Conservation (phyloP, 2,797 vertebrate species). For the Aphelocoma californica region DNA sequence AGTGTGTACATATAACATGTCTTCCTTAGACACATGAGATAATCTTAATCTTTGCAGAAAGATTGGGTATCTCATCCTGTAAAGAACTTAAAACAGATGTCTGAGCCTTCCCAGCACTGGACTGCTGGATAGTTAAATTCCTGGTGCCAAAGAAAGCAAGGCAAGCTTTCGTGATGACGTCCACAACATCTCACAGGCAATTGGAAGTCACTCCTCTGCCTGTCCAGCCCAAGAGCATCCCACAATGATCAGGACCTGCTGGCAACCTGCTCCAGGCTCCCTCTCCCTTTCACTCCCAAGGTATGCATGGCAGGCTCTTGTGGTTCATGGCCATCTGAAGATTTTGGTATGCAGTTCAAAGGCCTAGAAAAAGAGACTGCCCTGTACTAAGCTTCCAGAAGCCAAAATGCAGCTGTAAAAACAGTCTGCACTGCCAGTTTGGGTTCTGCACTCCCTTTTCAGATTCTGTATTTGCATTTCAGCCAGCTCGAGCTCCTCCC, state of each 20-base stretch:
- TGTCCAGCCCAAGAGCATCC: background rate
- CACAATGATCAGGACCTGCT: background rate
- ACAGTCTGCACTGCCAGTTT: background rate
- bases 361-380: background rate
- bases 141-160: conserved; percentile 39
- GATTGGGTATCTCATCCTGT: background rate
- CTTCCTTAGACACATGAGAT: background rate
- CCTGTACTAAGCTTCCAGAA: background rate
- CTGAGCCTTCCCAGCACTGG: conserved; percentile 1
- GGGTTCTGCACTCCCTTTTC: background rate
- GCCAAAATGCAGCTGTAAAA: conserved; percentile 19
- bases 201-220: background rate
- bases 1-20: background rate
- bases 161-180: background rate
- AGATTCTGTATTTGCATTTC: background rate
- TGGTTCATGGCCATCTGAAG: background rate
- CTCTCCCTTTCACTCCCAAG: background rate
- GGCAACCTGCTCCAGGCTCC: background rate
- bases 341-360: background rate
- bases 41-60: background rate
- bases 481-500: background rate
- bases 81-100: conserved; percentile 1
- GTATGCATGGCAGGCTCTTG: fast-evolving
- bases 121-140: background rate
- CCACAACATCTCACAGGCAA: background rate